Evolutionary conservation across 2,888 invertebrate species (phyloP), one percentile per base, ranked within the genome.

Genomic region (Cephus spinipes): DNA sequence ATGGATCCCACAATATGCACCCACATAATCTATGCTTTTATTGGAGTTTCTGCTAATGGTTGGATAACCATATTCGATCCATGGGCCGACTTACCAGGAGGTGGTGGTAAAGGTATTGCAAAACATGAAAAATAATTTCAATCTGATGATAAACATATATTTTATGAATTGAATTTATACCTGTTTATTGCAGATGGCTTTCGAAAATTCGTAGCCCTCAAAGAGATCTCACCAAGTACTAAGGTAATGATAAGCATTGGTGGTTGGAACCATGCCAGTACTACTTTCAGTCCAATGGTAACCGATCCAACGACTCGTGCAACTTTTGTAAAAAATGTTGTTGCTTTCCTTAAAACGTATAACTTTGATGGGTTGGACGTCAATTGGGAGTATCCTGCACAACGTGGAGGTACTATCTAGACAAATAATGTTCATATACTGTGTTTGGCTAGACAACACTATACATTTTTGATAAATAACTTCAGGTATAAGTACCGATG

Each of bases 311-410:
- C 81, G 0, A 83, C 92, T 71, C 68, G 95, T n/a, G 87, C 90
- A 0, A 91, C 87, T 73, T 95, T 96, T 84, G 93, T 95, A 32
- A 85, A 92, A 4, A 94, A 93, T 77, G 93, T 93, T 0, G 86
- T 94, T 0, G 85, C 90, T 0, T 94, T 95, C 86, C 83, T 95
- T 0, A 86, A 91, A 69, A 91, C 92, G 4, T 92, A 95, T 84
- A 92, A 92, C 0, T 96, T 96, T 81, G 95, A 96, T 85, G 96
- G 96, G 1, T 91, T 96, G 0, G 96, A 96, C 85, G 74, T 96
- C 0, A 95, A 96, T 87, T 96, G 96, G 96, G 95, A 95, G 85
- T 95, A 95, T 83, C 95, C 95, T 0, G 93, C 92, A 74, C 93
- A 94, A 73, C 90, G 94, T 55, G 94, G 94, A 79, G 91, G 94